Percentiles rank a stretch among this genome's conserved stretches.
Evolutionary conservation across 2,888 invertebrate genomes (phyloP).

Genomic region (Timandra comae): DNA sequence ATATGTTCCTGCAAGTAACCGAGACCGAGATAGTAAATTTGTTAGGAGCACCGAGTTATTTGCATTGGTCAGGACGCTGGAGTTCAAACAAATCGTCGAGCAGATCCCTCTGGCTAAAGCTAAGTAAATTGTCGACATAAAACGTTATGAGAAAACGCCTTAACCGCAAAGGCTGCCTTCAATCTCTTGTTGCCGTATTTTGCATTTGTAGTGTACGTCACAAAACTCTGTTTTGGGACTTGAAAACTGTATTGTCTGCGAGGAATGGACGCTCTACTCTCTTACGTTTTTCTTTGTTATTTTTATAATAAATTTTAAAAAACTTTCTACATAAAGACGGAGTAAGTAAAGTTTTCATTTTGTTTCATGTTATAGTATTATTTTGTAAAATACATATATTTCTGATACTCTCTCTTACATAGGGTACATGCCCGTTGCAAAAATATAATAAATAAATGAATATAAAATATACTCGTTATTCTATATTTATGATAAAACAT

Average conservation of each 20-base stretch:
- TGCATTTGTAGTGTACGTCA: slow-evolving; percentile 41
- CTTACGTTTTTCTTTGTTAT: background rate
- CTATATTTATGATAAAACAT: too few species aligned
- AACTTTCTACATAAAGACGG: too few species aligned
- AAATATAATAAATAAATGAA: too few species aligned
- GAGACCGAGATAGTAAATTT: slow-evolving; percentile 14
- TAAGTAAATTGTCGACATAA: slow-evolving; percentile 58
- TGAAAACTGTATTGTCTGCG: slow-evolving; percentile 29
- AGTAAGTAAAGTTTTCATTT: too few species aligned
- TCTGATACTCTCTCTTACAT: too few species aligned
- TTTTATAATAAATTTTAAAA: too few species aligned
- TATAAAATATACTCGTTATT: too few species aligned
- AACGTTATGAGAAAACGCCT: slow-evolving; percentile 57
- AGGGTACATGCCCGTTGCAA: too few species aligned
- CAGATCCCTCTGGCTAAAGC: slow-evolving; percentile 46
- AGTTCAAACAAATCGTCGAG: slow-evolving; percentile 50
- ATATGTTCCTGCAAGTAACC: background rate
- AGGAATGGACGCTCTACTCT: slow-evolving; percentile 31
- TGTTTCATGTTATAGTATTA: too few species aligned
- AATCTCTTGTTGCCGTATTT: slow-evolving; percentile 46
- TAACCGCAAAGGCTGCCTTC: slow-evolving; percentile 43
- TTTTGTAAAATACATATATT: too few species aligned
- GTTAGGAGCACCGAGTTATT: slow-evolving; percentile 34
- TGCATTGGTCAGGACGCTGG: slow-evolving; percentile 35
- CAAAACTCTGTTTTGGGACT: slow-evolving; percentile 28